Conservation (phyloP, 2,113 vertebrate species). For the Ameiurus melas region DNA sequence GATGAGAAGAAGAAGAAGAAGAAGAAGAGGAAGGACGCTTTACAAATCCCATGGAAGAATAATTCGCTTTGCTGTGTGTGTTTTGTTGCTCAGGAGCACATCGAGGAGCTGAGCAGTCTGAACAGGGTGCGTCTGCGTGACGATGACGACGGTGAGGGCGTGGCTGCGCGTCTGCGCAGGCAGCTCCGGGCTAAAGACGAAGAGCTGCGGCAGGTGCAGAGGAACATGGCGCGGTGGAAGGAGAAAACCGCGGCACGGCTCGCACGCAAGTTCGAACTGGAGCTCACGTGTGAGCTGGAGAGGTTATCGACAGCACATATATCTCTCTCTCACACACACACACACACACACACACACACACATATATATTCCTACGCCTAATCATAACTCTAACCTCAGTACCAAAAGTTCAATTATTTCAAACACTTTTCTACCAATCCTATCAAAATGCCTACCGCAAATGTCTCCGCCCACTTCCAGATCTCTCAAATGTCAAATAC, state of each 20-base stretch:
- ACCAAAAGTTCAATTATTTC: neutral
- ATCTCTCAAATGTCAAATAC: neutral
- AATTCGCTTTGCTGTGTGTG: neutral
- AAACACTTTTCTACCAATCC: too few species aligned
- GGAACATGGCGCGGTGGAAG: conserved; percentile 72
- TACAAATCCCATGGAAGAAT: neutral
- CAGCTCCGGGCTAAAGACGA: conserved; percentile 71
- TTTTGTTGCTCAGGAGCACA: conserved; percentile 69
- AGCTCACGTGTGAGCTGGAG: conserved; percentile 70
- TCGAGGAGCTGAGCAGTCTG: conserved; percentile 72
- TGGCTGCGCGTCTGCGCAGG: conserved; percentile 57
- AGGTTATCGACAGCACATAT: conserved; percentile 60
- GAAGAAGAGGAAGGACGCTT: too few species aligned
- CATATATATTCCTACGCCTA: neutral
- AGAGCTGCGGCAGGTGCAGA: conserved; percentile 70
- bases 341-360: neutral
- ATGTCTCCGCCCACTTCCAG: neutral
- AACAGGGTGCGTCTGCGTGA: conserved; percentile 56
- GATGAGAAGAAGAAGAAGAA: too few species aligned
- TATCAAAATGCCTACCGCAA: too few species aligned
- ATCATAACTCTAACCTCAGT: neutral
- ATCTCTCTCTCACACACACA: neutral
- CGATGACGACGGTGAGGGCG: conserved; percentile 52
- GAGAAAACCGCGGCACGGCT: conserved; percentile 68
- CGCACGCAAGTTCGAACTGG: conserved; percentile 69